Conservation (phyloP, 2,113 vertebrate genomes). For the Neoarius graeffei region DNA sequence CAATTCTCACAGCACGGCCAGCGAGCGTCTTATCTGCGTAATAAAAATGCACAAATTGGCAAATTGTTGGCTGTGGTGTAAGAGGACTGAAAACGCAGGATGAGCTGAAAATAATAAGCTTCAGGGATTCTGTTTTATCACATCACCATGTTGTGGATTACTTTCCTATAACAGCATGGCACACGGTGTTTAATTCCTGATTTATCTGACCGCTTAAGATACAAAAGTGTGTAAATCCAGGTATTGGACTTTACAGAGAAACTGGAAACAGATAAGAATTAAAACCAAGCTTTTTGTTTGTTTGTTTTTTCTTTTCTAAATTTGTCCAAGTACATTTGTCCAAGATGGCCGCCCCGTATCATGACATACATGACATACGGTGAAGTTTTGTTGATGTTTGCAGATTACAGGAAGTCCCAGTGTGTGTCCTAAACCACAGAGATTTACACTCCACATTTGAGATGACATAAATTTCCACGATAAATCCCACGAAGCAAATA, state of each 20-base stretch:
- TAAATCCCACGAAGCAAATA: background rate
- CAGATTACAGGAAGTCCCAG: background rate
- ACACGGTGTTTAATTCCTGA: background rate
- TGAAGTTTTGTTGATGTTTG: background rate
- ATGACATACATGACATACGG: background rate
- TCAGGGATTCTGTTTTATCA: background rate
- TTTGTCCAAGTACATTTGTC: background rate
- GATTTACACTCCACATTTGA: background rate
- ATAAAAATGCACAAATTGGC: too few species aligned
- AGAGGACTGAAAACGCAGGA: background rate
- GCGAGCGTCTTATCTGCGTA: too few species aligned
- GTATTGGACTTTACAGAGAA: background rate
- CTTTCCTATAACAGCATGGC: background rate
- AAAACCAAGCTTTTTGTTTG: background rate
- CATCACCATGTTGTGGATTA: background rate
- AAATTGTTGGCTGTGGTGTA: background rate
- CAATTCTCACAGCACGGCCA: too few species aligned
- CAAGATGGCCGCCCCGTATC: background rate
- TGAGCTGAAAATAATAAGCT: background rate
- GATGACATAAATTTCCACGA: background rate
- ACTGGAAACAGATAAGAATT: background rate
- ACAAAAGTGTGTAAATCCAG: background rate
- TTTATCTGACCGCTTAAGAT: background rate
- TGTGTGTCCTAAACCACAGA: background rate
- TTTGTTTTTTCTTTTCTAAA: too few species aligned